Conservation (phyloP, 2,888 invertebrate genomes). For the Drosophila crucigera region DNA sequence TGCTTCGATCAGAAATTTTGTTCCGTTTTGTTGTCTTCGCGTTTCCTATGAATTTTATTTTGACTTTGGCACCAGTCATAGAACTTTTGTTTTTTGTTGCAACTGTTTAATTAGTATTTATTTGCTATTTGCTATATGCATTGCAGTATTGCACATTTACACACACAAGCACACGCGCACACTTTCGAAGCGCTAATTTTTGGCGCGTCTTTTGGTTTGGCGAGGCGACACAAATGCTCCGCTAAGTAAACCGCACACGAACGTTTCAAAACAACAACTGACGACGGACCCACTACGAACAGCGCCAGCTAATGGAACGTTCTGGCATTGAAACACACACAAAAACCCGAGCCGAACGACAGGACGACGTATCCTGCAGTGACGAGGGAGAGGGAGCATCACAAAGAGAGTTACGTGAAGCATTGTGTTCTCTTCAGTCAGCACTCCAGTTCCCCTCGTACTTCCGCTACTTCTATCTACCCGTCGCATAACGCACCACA, state of each 20-base stretch:
- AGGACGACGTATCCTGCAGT: constrained; percentile 14
- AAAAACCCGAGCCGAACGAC: constrained; percentile 22
- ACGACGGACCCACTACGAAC: constrained; percentile 28
- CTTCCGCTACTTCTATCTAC: constrained; percentile 15
- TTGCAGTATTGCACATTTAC: constrained; percentile 19
- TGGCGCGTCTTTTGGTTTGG: constrained; percentile 57
- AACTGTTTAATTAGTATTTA: constrained; percentile 28
- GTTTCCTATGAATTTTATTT: constrained; percentile 30
- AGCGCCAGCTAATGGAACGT: constrained; percentile 33
- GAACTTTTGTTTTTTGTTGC: constrained; percentile 16
- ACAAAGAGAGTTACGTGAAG: constrained; percentile 16
- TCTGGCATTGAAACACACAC: constrained; percentile 38
- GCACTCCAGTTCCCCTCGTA: constrained; percentile 38
- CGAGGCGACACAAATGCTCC: constrained; percentile 25
- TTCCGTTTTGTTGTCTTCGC: constrained; percentile 42
- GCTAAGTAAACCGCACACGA: constrained; percentile 32
- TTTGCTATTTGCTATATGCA: constrained; percentile 30
- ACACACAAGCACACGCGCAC: not conserved
- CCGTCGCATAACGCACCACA: constrained; percentile 16
- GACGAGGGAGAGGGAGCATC: constrained; percentile 6
- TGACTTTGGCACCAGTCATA: constrained; percentile 21
- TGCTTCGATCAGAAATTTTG: constrained; percentile 39
- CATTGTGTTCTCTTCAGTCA: constrained; percentile 29
- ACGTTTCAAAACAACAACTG: constrained; percentile 64
- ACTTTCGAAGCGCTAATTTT: constrained; percentile 41